Conservation (phyloP, 2,888 invertebrate species). For the Phyllotreta cruciferae region DNA sequence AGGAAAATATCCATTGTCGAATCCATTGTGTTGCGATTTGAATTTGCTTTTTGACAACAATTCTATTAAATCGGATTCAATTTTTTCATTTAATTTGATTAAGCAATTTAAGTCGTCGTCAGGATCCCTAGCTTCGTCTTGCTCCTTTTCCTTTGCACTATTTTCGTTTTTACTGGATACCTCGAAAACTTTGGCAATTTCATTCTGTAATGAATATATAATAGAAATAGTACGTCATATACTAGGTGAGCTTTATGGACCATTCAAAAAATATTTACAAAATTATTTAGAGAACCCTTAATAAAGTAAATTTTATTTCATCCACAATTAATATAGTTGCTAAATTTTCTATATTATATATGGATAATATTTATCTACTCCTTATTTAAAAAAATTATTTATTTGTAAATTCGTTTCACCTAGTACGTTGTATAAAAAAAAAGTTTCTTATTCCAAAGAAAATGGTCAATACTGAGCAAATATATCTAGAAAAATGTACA, state of each 20-base stretch:
- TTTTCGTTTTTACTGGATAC: slow-evolving; percentile 41
- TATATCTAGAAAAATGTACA: slow-evolving; percentile 41
- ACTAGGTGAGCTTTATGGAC: background rate
- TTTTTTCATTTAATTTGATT: slow-evolving; percentile 48
- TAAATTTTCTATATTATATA: too few relatives aligned
- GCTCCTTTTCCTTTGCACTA: slow-evolving; percentile 33
- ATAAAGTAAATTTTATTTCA: too few relatives aligned
- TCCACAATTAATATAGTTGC: too few relatives aligned
- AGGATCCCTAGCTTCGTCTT: slow-evolving; percentile 33
- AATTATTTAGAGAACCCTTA: slow-evolving; percentile 3
- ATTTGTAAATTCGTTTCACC: too few relatives aligned
- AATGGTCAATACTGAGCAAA: slow-evolving; percentile 40
- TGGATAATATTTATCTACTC: too few relatives aligned
- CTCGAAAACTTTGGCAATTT: slow-evolving; percentile 51
- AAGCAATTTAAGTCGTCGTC: slow-evolving; percentile 44
- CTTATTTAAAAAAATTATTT: too few relatives aligned
- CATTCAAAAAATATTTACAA: slow-evolving; percentile 24
- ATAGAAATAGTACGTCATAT: too few relatives aligned
- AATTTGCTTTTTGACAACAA: slow-evolving; percentile 44
- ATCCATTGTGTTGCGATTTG: slow-evolving; percentile 7
- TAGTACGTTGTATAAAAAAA: background rate
- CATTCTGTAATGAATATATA: slow-evolving; percentile 48
- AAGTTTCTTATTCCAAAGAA: slow-evolving; percentile 33
- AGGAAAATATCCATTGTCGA: background rate
- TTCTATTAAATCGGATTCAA: slow-evolving; percentile 50